Base-by-base conservation (phyloP, 2,797 vertebrate genomes). In the Girardinus metallicus region DNA sequence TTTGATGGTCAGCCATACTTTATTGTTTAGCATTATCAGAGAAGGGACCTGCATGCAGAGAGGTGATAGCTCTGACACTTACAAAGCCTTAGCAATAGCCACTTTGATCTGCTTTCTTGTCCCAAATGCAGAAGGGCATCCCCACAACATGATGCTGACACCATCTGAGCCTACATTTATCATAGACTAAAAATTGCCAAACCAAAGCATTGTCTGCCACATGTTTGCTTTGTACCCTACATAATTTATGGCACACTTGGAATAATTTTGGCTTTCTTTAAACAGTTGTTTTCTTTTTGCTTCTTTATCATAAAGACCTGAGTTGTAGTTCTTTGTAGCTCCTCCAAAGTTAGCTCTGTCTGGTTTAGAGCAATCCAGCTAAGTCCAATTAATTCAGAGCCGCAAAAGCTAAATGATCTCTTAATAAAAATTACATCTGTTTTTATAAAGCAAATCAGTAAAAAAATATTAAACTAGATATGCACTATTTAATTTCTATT, bases 1-100 rank as follows among this genome's bases (percentile, higher is more conserved):
- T 78, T 4, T 43, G 1, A 1, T 60, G 3, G 29, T 72, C 26
- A 29, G 47, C 64, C 47, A 62, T 80, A 13, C 13, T 43, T 9
- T 73, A 4, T 34, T n/a, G 70, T 29, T 1, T 36, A 73, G 34
- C 44, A 73, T 39, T 3, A 39, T 36, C 31, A 74, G 36, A 79
- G 44, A 43, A 9, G 26, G 57, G 5, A 11, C 55, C 53, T 41
- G 46, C 49, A 78, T 62, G 43, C 36, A 80, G 55, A 82, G 23
- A 46, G 47, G 36, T 23, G 75, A 60, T 31, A 15, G 41, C 1
- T 46, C 51, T 73, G 47, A 26, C 68, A 34, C 49, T 44, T 77
- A 62, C 75, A 34, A 62, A 62, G 34, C 15, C 57, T 34, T 39
- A 73, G 39, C 39, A 13, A 70, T 12, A 70, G 10, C 36, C 41